Conservation (phyloP, 2,797 vertebrate species). For the Rhynchonycteris naso region DNA sequence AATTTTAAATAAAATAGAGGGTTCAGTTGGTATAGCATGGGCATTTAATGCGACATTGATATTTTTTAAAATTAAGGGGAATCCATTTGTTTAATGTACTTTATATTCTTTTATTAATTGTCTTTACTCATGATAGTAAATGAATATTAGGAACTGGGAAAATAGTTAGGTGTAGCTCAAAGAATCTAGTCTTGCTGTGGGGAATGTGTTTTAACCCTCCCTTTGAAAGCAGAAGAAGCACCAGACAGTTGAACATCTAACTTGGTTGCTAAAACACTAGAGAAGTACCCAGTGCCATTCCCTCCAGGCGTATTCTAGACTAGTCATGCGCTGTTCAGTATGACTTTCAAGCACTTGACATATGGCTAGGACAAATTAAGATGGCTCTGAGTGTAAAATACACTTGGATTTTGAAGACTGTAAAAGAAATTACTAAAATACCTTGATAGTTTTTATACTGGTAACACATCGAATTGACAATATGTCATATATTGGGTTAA, state of each 20-base stretch:
- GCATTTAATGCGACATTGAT: background rate
- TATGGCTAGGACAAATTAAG: background rate
- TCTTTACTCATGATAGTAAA: background rate
- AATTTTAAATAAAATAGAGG: background rate
- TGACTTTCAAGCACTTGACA: background rate
- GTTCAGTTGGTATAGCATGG: background rate
- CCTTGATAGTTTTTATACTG: conserved; percentile 16
- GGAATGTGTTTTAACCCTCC: conserved; percentile 1
- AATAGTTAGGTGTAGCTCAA: background rate
- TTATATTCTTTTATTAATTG: background rate
- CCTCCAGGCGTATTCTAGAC: background rate
- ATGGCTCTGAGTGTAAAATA: background rate
- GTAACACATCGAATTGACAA: background rate
- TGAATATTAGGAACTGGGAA: background rate
- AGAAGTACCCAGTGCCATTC: background rate
- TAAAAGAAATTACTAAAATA: background rate
- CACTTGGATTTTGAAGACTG: background rate
- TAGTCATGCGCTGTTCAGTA: background rate
- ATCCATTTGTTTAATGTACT: background rate
- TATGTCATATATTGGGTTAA: conserved; percentile 37
- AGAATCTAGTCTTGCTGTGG: background rate
- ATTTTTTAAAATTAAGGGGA: conserved; percentile 20
- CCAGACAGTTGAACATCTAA: background rate
- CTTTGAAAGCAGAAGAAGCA: conserved; percentile 10
- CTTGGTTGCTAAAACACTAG: background rate